Evolutionary conservation across 2,797 vertebrate species (phyloP).

Genomic region (Macropodus opercularis): DNA sequence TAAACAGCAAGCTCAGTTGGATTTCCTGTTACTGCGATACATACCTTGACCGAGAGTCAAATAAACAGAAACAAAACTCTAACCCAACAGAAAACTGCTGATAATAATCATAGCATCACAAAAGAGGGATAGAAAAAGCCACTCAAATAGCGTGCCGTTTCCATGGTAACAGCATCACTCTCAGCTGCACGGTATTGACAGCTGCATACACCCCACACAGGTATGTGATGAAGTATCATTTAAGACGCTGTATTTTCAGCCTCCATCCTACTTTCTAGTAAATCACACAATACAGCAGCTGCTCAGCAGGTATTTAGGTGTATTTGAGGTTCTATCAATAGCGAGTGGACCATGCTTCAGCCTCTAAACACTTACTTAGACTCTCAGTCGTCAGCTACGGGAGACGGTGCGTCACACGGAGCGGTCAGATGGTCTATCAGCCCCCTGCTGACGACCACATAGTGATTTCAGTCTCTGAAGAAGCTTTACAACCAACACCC

Average conservation of each 20-base stretch:
- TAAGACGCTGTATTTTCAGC: slow-evolving; percentile 49
- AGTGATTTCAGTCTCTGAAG: slow-evolving; percentile 18
- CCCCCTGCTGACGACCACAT: slow-evolving; percentile 37
- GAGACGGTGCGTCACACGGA: slow-evolving; percentile 33
- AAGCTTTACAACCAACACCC: slow-evolving; percentile 33
- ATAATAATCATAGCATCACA: slow-evolving; percentile 49
- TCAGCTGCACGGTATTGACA: slow-evolving; percentile 47
- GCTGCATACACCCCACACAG: slow-evolving; percentile 44
- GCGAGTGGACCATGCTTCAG: slow-evolving; percentile 39
- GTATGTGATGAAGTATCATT: slow-evolving; percentile 49
- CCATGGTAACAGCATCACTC: slow-evolving; percentile 64
- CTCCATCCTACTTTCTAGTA: slow-evolving; percentile 33
- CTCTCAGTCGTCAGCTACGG: slow-evolving; percentile 17
- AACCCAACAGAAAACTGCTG: slow-evolving; percentile 30
- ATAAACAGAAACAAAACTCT: slow-evolving; percentile 25
- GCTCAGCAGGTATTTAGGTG: slow-evolving; percentile 23
- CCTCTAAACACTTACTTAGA: slow-evolving; percentile 63
- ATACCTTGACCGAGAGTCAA: slow-evolving; percentile 5
- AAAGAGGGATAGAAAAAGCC: slow-evolving; percentile 50
- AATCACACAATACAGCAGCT: slow-evolving; percentile 15
- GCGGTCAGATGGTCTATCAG: slow-evolving; percentile 45
- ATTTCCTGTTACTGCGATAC: slow-evolving; percentile 9
- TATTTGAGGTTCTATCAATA: slow-evolving; percentile 47
- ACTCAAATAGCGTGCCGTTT: slow-evolving; percentile 58
- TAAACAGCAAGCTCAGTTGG: too few species aligned